These are phyloP conservation scores for Coelopa pilipes DNA, from an alignment of 2,888 invertebrate species.

Conservation along the genomic window DNA sequence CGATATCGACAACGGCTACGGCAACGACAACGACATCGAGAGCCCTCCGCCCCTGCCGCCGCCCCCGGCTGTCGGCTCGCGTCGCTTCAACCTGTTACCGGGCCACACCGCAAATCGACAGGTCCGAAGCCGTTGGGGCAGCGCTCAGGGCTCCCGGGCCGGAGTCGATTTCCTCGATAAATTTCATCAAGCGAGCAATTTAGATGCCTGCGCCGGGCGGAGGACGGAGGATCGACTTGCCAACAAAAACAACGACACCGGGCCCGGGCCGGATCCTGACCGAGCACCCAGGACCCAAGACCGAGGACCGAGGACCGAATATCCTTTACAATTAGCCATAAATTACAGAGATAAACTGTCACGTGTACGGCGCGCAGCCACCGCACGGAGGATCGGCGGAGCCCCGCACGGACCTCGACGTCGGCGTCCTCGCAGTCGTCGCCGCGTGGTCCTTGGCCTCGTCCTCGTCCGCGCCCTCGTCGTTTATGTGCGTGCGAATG, in stretches of 20 bases:
- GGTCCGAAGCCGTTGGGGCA: conserved; percentile 6
- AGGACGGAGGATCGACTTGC: too few species aligned
- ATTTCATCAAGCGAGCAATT: conserved; percentile 20
- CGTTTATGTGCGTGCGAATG: neutral
- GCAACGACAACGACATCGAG: conserved; percentile 11
- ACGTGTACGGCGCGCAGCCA: conserved; percentile 14
- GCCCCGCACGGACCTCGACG: neutral
- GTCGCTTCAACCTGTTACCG: conserved; percentile 7
- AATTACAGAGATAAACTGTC: conserved; percentile 35
- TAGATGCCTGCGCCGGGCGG: conserved; percentile 7
- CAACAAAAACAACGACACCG: too few species aligned
- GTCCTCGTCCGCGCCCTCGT: too few species aligned
- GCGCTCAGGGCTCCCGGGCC: too few species aligned
- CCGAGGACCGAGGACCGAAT: too few species aligned
- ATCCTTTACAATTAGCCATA: conserved; percentile 37
- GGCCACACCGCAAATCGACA: conserved; percentile 13
- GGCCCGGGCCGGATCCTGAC: too few species aligned
- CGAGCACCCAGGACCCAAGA: too few species aligned
- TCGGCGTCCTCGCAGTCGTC: conserved; percentile 3
- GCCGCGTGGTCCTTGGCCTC: too few species aligned
- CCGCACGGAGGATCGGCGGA: neutral
- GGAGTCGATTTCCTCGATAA: too few species aligned
- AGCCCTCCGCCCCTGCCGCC: too few species aligned
- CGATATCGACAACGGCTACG: neutral
- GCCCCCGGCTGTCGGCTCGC: conserved; percentile 12